Percentiles rank a stretch among this genome's conserved stretches.
Evolutionary conservation across 2,888 invertebrate species (phyloP).

Genomic region (Tetrapedia diversipes): DNA sequence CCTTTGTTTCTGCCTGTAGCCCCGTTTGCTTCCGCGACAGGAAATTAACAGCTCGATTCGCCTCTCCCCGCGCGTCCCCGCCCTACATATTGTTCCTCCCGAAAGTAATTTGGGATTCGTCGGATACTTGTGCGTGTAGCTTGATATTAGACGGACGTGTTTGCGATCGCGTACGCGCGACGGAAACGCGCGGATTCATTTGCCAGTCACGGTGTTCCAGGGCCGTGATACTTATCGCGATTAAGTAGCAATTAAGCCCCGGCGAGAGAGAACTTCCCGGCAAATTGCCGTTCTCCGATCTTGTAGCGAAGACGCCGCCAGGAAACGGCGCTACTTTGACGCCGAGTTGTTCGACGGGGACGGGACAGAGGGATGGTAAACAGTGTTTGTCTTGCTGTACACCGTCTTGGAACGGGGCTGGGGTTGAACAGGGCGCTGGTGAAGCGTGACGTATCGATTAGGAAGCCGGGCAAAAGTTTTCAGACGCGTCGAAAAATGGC

Average conservation of each 20-base stretch:
- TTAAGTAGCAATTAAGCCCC: conserved; percentile 37
- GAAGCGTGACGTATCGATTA: too few relatives aligned
- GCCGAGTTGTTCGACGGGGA: not conserved
- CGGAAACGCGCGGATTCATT: conserved; percentile 9
- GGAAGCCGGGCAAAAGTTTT: too few relatives aligned
- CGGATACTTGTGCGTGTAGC: conserved; percentile 47
- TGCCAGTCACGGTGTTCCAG: conserved; percentile 21
- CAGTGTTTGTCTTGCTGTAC: not conserved
- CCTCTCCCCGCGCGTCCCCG: conserved; percentile 53
- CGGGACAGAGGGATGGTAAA: not conserved
- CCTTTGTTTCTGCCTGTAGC: conserved; percentile 62
- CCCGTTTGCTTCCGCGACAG: conserved; percentile 67
- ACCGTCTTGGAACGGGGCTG: too few relatives aligned
- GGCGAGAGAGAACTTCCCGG: not conserved
- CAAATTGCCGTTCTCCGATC: conserved; percentile 13
- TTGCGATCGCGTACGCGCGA: conserved; percentile 34
- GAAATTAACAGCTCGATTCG: conserved; percentile 71
- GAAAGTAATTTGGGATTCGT: conserved; percentile 68
- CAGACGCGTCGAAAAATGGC: not conserved
- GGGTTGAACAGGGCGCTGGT: not conserved
- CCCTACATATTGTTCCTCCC: conserved; percentile 62
- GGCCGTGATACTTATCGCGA: conserved; percentile 40
- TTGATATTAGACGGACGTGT: conserved; percentile 56
- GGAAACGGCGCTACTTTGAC: not conserved
- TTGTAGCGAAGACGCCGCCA: not conserved